Evolutionary conservation across 2,797 vertebrate genomes (phyloP), one percentile per base, ranked within the genome.

Genomic region (Rhinella marina): DNA sequence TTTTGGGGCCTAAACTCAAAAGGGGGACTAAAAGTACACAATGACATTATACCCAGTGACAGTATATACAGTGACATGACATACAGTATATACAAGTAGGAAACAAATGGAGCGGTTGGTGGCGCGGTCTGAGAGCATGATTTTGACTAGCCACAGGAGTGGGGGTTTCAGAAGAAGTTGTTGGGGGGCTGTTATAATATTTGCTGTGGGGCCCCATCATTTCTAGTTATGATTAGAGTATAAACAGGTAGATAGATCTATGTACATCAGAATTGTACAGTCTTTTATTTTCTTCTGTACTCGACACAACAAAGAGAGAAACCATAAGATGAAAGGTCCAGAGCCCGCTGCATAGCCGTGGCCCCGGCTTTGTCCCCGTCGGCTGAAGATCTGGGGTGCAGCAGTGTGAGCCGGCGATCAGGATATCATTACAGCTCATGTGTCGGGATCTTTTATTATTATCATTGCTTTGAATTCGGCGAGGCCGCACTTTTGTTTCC

Each of bases 401-500:
- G 62, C 52, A 13, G 32, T 70, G 81, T 29, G 64, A 56, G 54
- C 27, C 3, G 3, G 57, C 70, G 25, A 52, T 66, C 41, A 48
- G 70, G 75, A n/a, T 48, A 84, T 75, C 72, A 19, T 27, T 77
- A 64, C 75, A 19, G 83, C 41, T 48, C 25, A 19, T 29, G 57
- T 50, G 61, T 1, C 32, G 57, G 10, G 56, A 8, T 21, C 56
- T 13, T 14, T 72, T 12, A 48, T 84, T 32, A 41, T 57, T 75
- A 27, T 64, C 52, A 27, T 52, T 27, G 16, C 72, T 59, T 62
- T 61, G 56, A 68, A 76, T 57, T 78, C 50, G 9, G 27, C 8
- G 48, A 57, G 59, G 48, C 25, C 1, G 12, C 62, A 82, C 72
- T 57, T 81, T 81, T 88, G 59, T 78, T 78, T 21, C 56, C 72